Conservation (phyloP, 1,140 invertebrate species). For the Drosophila repleta region DNA sequence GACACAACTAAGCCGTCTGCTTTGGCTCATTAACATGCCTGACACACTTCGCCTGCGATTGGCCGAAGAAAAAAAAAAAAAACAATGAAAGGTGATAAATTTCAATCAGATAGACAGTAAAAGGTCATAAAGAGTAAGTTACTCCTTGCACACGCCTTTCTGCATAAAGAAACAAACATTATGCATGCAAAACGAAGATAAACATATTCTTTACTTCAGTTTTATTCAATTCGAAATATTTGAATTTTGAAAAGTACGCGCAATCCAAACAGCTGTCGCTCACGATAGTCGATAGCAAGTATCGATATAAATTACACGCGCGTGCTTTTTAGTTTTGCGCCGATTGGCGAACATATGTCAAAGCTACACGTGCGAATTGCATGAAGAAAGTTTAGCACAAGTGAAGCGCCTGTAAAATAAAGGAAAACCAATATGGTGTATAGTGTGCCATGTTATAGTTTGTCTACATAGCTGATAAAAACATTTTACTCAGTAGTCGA, state of each 20-base stretch:
- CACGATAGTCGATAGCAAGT: neutral
- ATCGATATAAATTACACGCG: slow-evolving; percentile 25
- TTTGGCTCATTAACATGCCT: slow-evolving; percentile 69
- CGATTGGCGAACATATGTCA: neutral
- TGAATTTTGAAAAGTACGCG: slow-evolving; percentile 23
- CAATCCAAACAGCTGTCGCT: neutral
- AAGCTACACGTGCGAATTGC: slow-evolving; percentile 13
- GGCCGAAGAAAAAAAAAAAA: neutral
- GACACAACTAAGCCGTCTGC: slow-evolving; percentile 22
- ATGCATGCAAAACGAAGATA: slow-evolving; percentile 6
- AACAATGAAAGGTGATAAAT: slow-evolving; percentile 41
- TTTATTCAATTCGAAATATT: slow-evolving; percentile 8
- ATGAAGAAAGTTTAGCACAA: neutral
- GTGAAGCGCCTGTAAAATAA: neutral
- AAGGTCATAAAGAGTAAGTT: neutral
- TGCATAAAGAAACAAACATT: neutral
- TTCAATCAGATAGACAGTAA: slow-evolving; percentile 2
- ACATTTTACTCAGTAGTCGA: neutral
- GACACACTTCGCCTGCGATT: slow-evolving; percentile 55
- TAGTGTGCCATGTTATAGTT: neutral
- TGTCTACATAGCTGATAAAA: neutral
- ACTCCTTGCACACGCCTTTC: neutral
- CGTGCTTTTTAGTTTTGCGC: slow-evolving; percentile 2
- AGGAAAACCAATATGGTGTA: no score
- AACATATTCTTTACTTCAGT: slow-evolving; percentile 9